Conservation (phyloP, 2,888 invertebrate species). For the Gymnocheta viridis region DNA sequence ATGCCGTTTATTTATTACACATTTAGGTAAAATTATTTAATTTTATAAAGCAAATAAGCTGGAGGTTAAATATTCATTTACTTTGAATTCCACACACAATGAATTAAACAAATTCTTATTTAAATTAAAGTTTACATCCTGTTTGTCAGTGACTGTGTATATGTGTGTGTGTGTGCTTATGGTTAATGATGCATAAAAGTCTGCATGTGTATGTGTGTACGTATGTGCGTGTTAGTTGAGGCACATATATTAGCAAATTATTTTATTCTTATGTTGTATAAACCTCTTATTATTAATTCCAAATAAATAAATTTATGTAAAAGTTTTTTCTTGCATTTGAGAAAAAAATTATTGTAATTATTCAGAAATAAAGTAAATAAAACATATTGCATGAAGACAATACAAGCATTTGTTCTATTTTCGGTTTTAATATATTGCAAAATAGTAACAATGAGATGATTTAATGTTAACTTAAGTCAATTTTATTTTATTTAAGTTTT, state of each 20-base stretch:
- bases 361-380: background rate
- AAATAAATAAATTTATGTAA: conserved; percentile 30
- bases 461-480: background rate
- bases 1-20: too few relatives aligned
- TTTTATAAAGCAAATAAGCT: conserved; percentile 26
- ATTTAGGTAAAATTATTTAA: background rate
- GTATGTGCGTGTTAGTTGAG: background rate
- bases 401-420: background rate
- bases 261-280: conserved; percentile 14
- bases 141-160: background rate
- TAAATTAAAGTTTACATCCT: background rate
- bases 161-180: background rate
- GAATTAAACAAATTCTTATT: conserved; percentile 20
- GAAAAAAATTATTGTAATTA: background rate
- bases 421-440: background rate
- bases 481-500: background rate
- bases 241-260: conserved; percentile 38
- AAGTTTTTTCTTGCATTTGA: background rate
- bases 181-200: conserved; percentile 35
- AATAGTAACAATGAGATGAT: background rate
- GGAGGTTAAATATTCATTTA: conserved; percentile 39
- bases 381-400: background rate
- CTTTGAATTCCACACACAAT: conserved; percentile 18
- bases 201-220: background rate
- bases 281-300: conserved; percentile 24